These are phyloP conservation scores for Chouioia cunea DNA, from an alignment of 2,888 invertebrate genomes.

Conservation along the genomic window DNA sequence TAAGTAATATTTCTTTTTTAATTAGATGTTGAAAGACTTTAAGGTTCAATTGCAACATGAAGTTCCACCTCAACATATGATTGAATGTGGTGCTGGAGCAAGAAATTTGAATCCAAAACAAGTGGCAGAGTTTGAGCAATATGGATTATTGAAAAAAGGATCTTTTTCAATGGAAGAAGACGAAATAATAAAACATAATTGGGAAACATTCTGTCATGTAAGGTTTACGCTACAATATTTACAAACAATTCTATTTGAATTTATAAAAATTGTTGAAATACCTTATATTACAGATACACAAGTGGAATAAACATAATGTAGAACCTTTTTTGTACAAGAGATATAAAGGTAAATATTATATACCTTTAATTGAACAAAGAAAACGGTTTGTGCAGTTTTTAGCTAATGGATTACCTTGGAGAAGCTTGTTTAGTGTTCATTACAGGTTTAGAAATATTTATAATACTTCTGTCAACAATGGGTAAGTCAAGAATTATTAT, in stretches of 20 bases:
- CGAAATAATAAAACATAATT: constrained; percentile 54
- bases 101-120: constrained; percentile 41
- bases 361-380: constrained; percentile 48
- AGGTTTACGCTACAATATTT: not conserved
- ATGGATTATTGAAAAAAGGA: constrained; percentile 54
- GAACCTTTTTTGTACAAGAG: constrained; percentile 54
- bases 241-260: not conserved
- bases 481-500: constrained; percentile 33
- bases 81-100: constrained; percentile 49
- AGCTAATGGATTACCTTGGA: constrained; percentile 58
- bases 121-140: constrained; percentile 47
- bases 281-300: constrained; percentile 52
- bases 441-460: constrained; percentile 55
- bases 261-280: not conserved
- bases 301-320: constrained; percentile 54
- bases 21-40: constrained; percentile 52
- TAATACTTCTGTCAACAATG: constrained; percentile 21
- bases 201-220: constrained; percentile 59
- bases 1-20: constrained; percentile 9
- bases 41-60: constrained; percentile 52
- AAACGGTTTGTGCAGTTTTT: constrained; percentile 59
- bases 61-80: constrained; percentile 57
- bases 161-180: constrained; percentile 52
- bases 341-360: constrained; percentile 45
- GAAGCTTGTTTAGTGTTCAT: constrained; percentile 56